Conservation (phyloP, 1,140 invertebrate genomes). For the Drosophila sp. region DNA sequence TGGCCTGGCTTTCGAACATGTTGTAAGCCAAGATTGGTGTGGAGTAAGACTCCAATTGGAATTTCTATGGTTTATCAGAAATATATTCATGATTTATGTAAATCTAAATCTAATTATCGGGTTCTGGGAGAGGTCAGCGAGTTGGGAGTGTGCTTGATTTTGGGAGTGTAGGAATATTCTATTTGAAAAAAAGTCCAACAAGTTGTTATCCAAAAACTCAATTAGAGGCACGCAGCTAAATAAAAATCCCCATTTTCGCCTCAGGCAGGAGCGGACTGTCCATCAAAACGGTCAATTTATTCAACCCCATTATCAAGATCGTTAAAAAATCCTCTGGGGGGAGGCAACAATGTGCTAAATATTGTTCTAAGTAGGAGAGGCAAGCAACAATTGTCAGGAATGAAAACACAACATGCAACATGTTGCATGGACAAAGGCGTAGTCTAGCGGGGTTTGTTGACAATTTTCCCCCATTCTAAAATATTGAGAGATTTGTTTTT, state of each 20-base stretch:
- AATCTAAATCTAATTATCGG: slow-evolving; percentile 1
- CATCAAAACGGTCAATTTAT: neutral
- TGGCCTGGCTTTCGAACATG: slow-evolving; percentile 26
- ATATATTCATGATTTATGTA: neutral
- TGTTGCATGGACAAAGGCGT: slow-evolving; percentile 51
- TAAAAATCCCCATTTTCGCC: neutral
- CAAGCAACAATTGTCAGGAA: slow-evolving; percentile 71
- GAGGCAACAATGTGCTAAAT: neutral
- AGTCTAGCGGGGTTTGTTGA: neutral
- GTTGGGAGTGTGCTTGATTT: neutral
- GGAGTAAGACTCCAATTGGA: neutral
- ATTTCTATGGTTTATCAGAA: neutral
- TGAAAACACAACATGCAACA: slow-evolving; percentile 72
- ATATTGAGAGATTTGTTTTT: too few relatives aligned
- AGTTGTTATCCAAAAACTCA: slow-evolving; percentile 68
- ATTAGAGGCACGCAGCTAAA: slow-evolving; percentile 48
- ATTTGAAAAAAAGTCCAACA: slow-evolving; percentile 67
- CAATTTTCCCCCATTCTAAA: too few relatives aligned
- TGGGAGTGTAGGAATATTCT: slow-evolving; percentile 17
- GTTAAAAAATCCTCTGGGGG: neutral
- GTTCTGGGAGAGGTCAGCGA: neutral
- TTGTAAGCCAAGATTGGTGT: slow-evolving; percentile 27
- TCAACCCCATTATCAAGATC: neutral
- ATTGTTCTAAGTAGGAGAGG: neutral
- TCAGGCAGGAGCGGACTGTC: neutral